These are phyloP conservation scores for Caenorhabditis brenneri DNA, from an alignment of 1,140 invertebrate genomes.

Conservation along the genomic window DNA sequence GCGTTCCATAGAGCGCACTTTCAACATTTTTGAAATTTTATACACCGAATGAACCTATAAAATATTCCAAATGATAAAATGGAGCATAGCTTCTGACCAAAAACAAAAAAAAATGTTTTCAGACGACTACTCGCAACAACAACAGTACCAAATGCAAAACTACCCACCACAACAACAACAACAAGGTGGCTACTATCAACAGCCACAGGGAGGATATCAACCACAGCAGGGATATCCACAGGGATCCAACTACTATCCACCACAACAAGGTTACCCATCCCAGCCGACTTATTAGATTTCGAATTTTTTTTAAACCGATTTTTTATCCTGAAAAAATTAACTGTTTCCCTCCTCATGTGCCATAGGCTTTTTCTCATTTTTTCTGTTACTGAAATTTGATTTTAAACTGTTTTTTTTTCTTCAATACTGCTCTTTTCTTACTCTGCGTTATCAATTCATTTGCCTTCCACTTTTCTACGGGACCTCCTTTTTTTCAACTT, in stretches of 20 bases:
- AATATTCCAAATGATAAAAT: too few species aligned
- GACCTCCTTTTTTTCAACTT: not conserved
- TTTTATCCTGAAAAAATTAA: too few species aligned
- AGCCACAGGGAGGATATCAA: not conserved
- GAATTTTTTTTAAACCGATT: not conserved
- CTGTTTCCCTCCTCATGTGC: not conserved
- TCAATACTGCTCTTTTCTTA: too few species aligned
- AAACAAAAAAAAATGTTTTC: not conserved
- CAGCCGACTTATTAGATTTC: not conserved
- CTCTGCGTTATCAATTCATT: too few species aligned
- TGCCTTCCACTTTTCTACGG: not conserved
- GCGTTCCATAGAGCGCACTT: too few species aligned
- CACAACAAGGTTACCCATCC: not conserved
- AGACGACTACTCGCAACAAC: conserved; percentile 30
- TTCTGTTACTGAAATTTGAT: not conserved
- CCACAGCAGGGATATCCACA: conserved; percentile 8
- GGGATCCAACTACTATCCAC: conserved; percentile 13
- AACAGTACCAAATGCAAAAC: conserved; percentile 36
- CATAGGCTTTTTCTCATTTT: not conserved
- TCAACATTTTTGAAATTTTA: too few species aligned
- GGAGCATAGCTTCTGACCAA: too few species aligned
- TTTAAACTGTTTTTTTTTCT: too few species aligned
- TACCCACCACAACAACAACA: conserved; percentile 8
- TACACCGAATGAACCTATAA: too few species aligned
- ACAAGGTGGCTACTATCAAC: not conserved